Percentiles rank a stretch among this genome's conserved stretches.
Conservation (phyloP, 2,797 vertebrate species). For the Halcyon badia region DNA sequence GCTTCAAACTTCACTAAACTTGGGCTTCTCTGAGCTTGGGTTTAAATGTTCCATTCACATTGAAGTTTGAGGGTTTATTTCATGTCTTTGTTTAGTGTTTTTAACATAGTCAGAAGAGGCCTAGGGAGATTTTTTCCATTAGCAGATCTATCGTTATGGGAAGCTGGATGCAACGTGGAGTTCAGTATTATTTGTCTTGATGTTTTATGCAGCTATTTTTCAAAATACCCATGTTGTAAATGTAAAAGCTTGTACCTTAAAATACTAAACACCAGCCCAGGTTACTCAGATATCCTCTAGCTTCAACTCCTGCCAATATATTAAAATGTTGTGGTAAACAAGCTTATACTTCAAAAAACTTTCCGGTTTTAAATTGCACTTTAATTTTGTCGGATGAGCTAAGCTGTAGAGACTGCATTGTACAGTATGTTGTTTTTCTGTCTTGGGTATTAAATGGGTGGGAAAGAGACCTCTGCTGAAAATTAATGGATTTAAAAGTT, state of each 20-base stretch:
- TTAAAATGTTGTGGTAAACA: not conserved
- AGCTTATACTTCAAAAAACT: not conserved
- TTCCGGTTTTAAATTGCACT: conserved; percentile 42
- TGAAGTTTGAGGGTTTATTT: not conserved
- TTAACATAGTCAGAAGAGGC: not conserved
- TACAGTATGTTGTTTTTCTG: not conserved
- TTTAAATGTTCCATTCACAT: conserved; percentile 2
- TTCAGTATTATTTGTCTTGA: not conserved
- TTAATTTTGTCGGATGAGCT: not conserved
- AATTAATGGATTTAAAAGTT: not conserved
- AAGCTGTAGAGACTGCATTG: not conserved
- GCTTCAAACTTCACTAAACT: conserved; percentile 8
- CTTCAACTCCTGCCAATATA: not conserved
- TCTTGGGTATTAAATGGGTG: not conserved
- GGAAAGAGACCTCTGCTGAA: not conserved
- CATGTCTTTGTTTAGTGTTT: not conserved
- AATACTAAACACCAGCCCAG: not conserved
- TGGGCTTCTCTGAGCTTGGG: conserved; percentile 4
- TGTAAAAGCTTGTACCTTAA: not conserved
- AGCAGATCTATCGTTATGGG: not conserved
- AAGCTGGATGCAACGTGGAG: not conserved
- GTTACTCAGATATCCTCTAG: not conserved
- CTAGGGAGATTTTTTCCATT: not conserved
- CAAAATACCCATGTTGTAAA: not conserved
- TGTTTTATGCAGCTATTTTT: not conserved